Base-by-base conservation (phyloP, 1,140 invertebrate genomes). In the Leptinotarsa undecemlineata region DNA sequence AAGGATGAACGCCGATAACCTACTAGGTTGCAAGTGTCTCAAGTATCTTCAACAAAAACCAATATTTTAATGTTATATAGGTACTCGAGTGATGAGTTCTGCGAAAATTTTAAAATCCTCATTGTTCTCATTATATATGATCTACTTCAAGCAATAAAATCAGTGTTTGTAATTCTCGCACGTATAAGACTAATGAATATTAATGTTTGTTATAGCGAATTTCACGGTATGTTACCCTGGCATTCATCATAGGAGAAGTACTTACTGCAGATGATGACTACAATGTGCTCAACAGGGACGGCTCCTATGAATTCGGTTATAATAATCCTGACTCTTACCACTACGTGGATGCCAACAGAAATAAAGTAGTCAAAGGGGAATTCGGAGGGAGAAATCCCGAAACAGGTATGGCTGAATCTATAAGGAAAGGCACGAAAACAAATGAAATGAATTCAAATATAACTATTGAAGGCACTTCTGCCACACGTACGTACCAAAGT, bases 251-350 rank as follows among this genome's bases (percentile, higher is more conserved):
- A n/a, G 63, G 21, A 23, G 71, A 72, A 72, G 47, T 26, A 42
- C 17, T 11, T 63, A 70, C 61, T 42, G 82, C 71, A 17, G 81
- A 82, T 62, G 79, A 82, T 68, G 82, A 84, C 74, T 85, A 81
- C 69, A 84, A 85, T 62, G 66, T 83, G 3, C 61, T 83, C 17
- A 78, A 90, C 77, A 86, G 85, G n/a, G 89, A 91, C 85, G 90
- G 90, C 78, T 90, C 90, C 21, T 91, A 87, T 79, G 87, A 89
- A 84, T 91, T 91, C 84, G 89, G 90, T 77, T 92, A 91, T 81
- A 85, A 89, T 64, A 91, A 90, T 81, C 87, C 90, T 82, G 90
- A 92, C 81, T 89, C 88, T 77, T 91, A 90, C 82, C 90, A 91
- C 82, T 85, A 88, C 74, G 88, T 88, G 61, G 86, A 88, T 74